Evolutionary conservation across 2,888 invertebrate genomes (phyloP), one percentile per base, ranked within the genome.

Genomic region (Linnaemya tessellans): DNA sequence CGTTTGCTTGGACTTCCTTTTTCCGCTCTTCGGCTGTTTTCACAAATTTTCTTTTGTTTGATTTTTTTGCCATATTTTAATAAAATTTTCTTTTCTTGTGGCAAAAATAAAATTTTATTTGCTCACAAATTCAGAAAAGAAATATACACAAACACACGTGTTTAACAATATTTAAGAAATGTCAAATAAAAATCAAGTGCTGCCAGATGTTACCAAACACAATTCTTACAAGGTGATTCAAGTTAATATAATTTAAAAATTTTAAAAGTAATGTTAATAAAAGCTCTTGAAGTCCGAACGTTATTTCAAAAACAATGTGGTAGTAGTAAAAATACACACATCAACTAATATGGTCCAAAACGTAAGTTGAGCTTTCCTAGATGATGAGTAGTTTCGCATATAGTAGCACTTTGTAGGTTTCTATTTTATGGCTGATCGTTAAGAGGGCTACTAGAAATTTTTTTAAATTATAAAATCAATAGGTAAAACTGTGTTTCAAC

Each of bases 1-100:
- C 22, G 10, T 35, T 22, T 11, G 56, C 11, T 43, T 68, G 65
- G 1, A 74, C 43, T 41, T 83, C 78, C 13, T 78, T 60, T 22
- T 74, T 84, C 20, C 58, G 68, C 41, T 84, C 67, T 22, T 43
- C 71, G 11, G 58, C 65, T 20, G 78, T 25, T 1, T 41, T 62
- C 0, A 25, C n/a, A 18, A 70, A 77, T 84, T 85, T 87, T 71
- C 86, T 74, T 84, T 87, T 87, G 60, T 58, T 81, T 15, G 84
- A 56, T 64, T 87, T 87, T 80, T 87, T 87, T 18, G 86, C 84
- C 87, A 87, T 87, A 38, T 81, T 64, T 25, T 11, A 46, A 15
- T 2, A 8, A 43, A n/a, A 38, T 8, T 38, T 11, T 60, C 49
- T 64, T 25, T 11, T 18, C 18, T 35, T 22, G 43, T 46, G 35